Conservation (phyloP, 2,888 invertebrate species). For the Limnephilus auricula region DNA sequence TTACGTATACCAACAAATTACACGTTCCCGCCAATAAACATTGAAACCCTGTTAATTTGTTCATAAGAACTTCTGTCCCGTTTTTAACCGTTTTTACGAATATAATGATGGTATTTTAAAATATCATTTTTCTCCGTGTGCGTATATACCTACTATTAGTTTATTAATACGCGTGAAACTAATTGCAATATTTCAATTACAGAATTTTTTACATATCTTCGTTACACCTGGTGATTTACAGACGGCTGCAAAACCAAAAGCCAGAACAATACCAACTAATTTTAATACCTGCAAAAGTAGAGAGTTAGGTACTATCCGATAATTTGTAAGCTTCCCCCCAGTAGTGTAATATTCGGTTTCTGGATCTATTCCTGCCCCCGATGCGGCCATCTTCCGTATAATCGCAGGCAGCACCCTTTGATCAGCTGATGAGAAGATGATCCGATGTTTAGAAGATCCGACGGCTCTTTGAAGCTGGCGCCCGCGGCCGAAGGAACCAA, state of each 20-base stretch:
- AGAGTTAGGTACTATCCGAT: not conserved
- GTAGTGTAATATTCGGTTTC: not conserved
- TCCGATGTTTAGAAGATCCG: constrained; percentile 57
- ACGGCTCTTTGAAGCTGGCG: constrained; percentile 59
- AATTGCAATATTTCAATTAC: not conserved
- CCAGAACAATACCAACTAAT: no score
- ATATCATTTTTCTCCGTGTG: no score
- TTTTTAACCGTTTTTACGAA: no score
- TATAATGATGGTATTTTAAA: no score
- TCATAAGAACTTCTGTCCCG: no score
- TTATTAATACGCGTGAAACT: not conserved
- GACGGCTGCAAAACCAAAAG: no score
- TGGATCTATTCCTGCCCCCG: constrained; percentile 26
- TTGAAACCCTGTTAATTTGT: no score
- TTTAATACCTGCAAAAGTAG: no score
- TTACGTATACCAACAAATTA: no score
- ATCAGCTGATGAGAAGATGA: constrained; percentile 57
- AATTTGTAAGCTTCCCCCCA: not conserved
- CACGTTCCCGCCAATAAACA: no score
- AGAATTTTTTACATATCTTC: not conserved
- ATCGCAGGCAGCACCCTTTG: constrained; percentile 49
- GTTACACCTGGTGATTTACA: not conserved
- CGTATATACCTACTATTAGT: not conserved
- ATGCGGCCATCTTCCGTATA: not conserved
- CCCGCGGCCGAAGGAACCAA: constrained; percentile 36